Conservation (phyloP, 2,797 vertebrate species). For the Crocidura indochinensis region DNA sequence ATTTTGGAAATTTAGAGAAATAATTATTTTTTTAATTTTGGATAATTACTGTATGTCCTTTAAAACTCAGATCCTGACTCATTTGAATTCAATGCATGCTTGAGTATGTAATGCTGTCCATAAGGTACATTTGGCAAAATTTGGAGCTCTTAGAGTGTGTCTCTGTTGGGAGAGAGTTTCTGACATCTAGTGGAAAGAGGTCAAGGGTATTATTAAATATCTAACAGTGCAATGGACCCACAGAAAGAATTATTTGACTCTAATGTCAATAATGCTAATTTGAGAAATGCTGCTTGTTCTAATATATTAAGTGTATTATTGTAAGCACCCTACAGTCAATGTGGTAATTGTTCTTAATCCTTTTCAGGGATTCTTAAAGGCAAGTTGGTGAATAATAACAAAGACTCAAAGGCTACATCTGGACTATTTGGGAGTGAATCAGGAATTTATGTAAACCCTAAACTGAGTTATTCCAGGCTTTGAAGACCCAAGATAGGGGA, state of each 20-base stretch:
- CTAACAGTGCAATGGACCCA: not conserved
- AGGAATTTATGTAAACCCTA: constrained; percentile 54
- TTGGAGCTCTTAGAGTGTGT: not conserved
- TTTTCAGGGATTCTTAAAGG: constrained; percentile 8
- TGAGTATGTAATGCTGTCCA: not conserved
- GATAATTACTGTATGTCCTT: not conserved
- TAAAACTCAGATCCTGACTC: not conserved
- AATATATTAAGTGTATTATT: not conserved
- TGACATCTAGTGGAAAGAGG: not conserved
- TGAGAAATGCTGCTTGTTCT: not conserved
- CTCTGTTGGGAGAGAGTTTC: not conserved
- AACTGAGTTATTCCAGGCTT: constrained; percentile 58
- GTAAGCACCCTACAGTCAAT: not conserved
- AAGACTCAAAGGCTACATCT: constrained; percentile 51
- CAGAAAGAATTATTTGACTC: not conserved
- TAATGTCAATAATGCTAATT: not conserved
- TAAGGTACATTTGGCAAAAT: not conserved
- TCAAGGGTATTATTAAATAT: not conserved
- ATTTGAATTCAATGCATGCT: constrained; percentile 11
- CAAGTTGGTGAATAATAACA: constrained; percentile 33
- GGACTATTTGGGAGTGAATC: constrained; percentile 16
- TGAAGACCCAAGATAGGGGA: constrained; percentile 10
- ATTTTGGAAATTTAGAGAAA: not conserved
- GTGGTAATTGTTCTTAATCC: not conserved
- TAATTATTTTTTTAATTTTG: constrained; percentile 25